Evolutionary conservation across 2,113 vertebrate genomes (phyloP).

Genomic region (Peromyscus maniculatus): DNA sequence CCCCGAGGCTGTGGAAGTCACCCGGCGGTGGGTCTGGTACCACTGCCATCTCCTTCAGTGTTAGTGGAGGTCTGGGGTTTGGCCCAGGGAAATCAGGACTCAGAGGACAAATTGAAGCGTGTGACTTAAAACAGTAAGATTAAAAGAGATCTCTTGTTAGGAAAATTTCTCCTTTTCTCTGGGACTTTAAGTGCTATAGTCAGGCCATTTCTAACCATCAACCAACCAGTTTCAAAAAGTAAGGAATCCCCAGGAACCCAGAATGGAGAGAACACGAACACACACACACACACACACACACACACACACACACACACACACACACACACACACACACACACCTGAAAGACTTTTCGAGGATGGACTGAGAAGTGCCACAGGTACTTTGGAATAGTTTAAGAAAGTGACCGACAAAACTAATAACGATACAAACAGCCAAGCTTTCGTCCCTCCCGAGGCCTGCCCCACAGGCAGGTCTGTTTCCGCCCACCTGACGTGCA

Average conservation of each 20-base stretch:
- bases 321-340: neutral
- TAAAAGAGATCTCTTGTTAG: neutral
- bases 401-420: neutral
- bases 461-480: neutral
- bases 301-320: neutral
- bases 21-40: neutral
- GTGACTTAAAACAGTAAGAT: neutral
- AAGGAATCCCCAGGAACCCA: rapidly evolving
- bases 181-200: neutral
- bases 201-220: neutral
- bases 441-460: neutral
- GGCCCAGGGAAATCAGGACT: neutral
- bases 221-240: neutral
- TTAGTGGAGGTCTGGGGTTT: no score
- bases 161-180: neutral
- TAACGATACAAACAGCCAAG: neutral
- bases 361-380: neutral
- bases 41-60: rapidly evolving
- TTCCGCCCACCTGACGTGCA: conserved; percentile 11
- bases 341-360: neutral
- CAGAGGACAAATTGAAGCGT: neutral
- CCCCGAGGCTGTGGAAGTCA: neutral
- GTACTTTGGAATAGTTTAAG: conserved; percentile 47
- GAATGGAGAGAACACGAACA: no score
- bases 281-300: neutral